A percentile compares a stretch with the other conserved stretches of the same genome.
Evolutionary conservation across 2,888 invertebrate genomes (phyloP).

Genomic region (Phlogophora meticulosa): DNA sequence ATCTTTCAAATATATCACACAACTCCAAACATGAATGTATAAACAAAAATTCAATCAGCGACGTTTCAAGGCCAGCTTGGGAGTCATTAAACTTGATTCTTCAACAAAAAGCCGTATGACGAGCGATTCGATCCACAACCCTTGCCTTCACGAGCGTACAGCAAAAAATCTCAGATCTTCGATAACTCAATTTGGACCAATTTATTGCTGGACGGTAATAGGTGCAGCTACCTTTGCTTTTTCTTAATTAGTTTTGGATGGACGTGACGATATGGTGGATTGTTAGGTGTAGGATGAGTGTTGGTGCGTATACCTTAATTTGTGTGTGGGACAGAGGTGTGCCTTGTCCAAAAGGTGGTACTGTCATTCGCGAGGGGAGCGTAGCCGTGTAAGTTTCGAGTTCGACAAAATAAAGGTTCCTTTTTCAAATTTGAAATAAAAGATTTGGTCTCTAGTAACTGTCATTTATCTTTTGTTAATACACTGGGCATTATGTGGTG

Average conservation of each 20-base stretch:
- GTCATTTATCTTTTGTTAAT: too few relatives aligned
- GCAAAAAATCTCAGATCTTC: conserved; percentile 71
- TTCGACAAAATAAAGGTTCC: neutral
- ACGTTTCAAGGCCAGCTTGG: conserved; percentile 58
- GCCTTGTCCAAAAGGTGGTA: neutral
- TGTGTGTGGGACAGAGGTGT: neutral
- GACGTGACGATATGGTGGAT: conserved; percentile 54
- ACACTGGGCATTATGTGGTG: too few relatives aligned
- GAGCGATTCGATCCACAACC: conserved; percentile 66
- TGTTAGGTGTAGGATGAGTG: conserved; percentile 30
- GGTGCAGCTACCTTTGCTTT: conserved; percentile 61
- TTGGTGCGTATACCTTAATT: conserved; percentile 40
- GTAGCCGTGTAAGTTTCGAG: neutral
- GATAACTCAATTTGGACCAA: conserved; percentile 77
- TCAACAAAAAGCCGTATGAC: conserved; percentile 67
- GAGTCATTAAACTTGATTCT: conserved; percentile 67
- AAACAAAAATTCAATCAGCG: conserved; percentile 64
- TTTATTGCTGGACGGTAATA: conserved; percentile 64
- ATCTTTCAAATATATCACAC: conserved; percentile 42
- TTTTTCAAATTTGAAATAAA: neutral
- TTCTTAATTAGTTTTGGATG: conserved; percentile 63
- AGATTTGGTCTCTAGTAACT: neutral
- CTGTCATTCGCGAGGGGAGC: too few relatives aligned
- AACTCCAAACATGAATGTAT: conserved; percentile 46
- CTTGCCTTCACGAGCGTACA: conserved; percentile 61